A percentile compares a stretch with the other conserved stretches of the same genome.
These are phyloP conservation scores for Phasianus colchicus DNA, from an alignment of 2,113 vertebrate species.

Conservation along the genomic window DNA sequence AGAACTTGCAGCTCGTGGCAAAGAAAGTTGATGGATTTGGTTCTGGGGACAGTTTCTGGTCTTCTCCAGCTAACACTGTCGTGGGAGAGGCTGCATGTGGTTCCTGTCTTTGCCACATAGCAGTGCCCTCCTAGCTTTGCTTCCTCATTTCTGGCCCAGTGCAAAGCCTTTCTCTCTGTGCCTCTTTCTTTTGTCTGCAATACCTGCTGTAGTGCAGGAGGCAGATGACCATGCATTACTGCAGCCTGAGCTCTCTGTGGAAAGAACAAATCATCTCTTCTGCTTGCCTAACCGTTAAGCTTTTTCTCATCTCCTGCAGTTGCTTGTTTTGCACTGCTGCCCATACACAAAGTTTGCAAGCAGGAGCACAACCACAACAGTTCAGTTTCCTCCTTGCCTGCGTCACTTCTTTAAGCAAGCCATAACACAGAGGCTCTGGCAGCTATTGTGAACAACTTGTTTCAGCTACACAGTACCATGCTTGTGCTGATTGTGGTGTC, in stretches of 20 bases:
- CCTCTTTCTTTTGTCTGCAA: background rate
- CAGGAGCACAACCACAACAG: fast-evolving
- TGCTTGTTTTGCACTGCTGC: background rate
- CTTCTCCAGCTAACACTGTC: background rate
- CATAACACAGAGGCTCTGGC: background rate
- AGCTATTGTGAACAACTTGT: background rate
- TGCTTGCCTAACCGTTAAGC: fast-evolving
- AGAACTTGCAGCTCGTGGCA: background rate
- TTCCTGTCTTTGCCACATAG: background rate
- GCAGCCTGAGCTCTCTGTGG: background rate
- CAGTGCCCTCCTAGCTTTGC: fast-evolving
- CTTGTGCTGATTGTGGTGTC: background rate
- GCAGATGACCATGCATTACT: fast-evolving
- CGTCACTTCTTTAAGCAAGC: fast-evolving
- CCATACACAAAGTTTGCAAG: background rate
- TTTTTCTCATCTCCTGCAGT: background rate
- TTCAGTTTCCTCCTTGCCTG: background rate
- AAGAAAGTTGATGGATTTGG: background rate
- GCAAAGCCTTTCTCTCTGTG: background rate
- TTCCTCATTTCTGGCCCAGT: background rate
- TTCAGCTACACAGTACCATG: fast-evolving
- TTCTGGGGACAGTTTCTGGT: background rate
- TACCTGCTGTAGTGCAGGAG: background rate
- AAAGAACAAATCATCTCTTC: background rate
- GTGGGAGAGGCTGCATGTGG: background rate